Evolutionary conservation across 2,888 invertebrate genomes (phyloP).

Genomic region (Coelopa pilipes): DNA sequence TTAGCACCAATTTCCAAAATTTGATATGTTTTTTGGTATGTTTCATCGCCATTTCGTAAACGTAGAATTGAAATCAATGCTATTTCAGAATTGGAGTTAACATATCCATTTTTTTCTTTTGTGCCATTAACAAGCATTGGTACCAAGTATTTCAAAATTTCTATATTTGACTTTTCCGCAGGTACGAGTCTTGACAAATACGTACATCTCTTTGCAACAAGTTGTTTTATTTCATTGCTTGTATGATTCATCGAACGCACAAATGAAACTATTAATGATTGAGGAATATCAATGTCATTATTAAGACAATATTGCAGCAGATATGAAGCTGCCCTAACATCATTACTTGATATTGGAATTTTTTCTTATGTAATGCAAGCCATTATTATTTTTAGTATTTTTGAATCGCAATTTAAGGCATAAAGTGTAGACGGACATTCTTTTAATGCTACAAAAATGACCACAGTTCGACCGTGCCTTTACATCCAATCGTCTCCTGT

Average conservation of each 20-base stretch:
- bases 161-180: slow-evolving; percentile 73
- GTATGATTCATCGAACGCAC: slow-evolving; percentile 92
- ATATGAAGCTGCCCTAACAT: slow-evolving; percentile 85
- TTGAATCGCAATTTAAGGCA: slow-evolving; percentile 74
- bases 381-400: slow-evolving; percentile 76
- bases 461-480: slow-evolving; percentile 85
- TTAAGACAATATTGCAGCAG: slow-evolving; percentile 79
- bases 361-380: slow-evolving; percentile 80
- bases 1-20: slow-evolving; percentile 87
- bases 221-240: slow-evolving; percentile 93
- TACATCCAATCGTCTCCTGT: slow-evolving; percentile 75
- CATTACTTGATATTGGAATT: slow-evolving; percentile 84
- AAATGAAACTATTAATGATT: slow-evolving; percentile 76
- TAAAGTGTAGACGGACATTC: slow-evolving; percentile 80
- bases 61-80: slow-evolving; percentile 88
- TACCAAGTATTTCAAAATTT: slow-evolving; percentile 80
- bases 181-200: slow-evolving; percentile 77
- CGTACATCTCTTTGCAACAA: slow-evolving; percentile 83
- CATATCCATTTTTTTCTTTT: slow-evolving; percentile 97
- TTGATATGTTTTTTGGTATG: slow-evolving; percentile 80
- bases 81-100: slow-evolving; percentile 92
- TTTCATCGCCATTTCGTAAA: slow-evolving; percentile 78
- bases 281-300: slow-evolving; percentile 73
- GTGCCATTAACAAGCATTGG: slow-evolving; percentile 97
- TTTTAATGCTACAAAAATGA: slow-evolving; percentile 87